Base-by-base conservation (phyloP, 2,888 invertebrate genomes). In the Pyrgus malvae region DNA sequence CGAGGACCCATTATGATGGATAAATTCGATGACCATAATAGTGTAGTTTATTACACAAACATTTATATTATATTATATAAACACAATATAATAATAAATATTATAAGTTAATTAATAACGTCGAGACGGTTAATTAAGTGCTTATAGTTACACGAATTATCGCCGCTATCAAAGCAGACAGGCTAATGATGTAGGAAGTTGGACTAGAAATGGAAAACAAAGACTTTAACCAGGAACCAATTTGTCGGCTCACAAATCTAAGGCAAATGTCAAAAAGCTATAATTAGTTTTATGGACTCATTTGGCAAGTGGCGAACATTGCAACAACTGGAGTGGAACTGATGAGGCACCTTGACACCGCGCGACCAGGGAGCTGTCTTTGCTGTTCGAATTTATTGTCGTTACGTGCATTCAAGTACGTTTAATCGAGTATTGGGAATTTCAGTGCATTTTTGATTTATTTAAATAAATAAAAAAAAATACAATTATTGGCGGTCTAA, bases 261-360 rank as follows among this genome's bases (percentile, higher is more conserved):
- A 42, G 41, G 25, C 23, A 50, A 50, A 50, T 50, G 50, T 41
- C 41, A 41, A 50, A 41, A 50, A 42, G 23, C 35, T 51, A 51
- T 42, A 42, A 25, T 51, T 51, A 51, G 42, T 51, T 51, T 51
- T 42, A 51, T 51, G 50, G 50, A 42, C 50, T 51, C 58, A 59
- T 66, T 78, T 74, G 76, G 76, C 77, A 78, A 68, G 66, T 63
- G 65, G 40, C 61, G 65, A 63, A 65, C 69, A 69, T 69, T 57
- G 64, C 44, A 46, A 61, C 65, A 79, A 78, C 67, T 77, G 74
- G 78, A 72, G 70, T 74, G 74, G 72, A 76, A 74, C 75, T 56
- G 62, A 63, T 66, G 70, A 56, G 63, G 62, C 66, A 70, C 69
- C 68, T 74, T 57, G 59, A 62, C 48, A 55, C 12, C 48, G 53